Conservation (phyloP, 1,140 invertebrate species). For the Sarcophaga peregrina region DNA sequence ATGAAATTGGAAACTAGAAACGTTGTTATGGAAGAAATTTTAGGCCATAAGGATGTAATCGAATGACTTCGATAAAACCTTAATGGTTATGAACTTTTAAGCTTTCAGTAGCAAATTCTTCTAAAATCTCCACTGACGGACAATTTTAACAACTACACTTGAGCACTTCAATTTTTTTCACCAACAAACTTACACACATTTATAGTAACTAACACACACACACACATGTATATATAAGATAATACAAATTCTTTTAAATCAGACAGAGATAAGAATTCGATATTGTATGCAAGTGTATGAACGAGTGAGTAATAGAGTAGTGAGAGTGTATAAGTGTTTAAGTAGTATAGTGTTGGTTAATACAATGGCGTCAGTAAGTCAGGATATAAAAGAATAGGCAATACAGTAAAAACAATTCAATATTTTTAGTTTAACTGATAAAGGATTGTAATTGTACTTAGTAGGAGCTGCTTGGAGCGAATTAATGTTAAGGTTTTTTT, state of each 20-base stretch:
- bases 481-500: no score
- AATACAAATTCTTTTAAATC: no score
- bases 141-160: no score
- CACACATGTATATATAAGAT: no score
- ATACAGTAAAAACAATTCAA: background rate
- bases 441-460: no score
- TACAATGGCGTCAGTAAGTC: background rate
- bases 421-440: no score
- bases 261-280: no score
- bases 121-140: slow-evolving; percentile 1
- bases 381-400: background rate
- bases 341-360: background rate
- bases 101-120: slow-evolving; percentile 2
- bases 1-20: background rate
- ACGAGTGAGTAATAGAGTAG: no score
- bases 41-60: slow-evolving; percentile 34
- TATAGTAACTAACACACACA: background rate
- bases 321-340: no score
- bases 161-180: background rate
- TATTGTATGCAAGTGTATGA: no score
- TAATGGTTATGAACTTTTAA: slow-evolving; percentile 35
- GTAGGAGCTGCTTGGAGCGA: no score
- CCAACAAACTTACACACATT: background rate
- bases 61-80: slow-evolving; percentile 28
- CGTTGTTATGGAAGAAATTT: background rate